Conservation (phyloP, 2,113 vertebrate genomes). For the Rana temporaria region DNA sequence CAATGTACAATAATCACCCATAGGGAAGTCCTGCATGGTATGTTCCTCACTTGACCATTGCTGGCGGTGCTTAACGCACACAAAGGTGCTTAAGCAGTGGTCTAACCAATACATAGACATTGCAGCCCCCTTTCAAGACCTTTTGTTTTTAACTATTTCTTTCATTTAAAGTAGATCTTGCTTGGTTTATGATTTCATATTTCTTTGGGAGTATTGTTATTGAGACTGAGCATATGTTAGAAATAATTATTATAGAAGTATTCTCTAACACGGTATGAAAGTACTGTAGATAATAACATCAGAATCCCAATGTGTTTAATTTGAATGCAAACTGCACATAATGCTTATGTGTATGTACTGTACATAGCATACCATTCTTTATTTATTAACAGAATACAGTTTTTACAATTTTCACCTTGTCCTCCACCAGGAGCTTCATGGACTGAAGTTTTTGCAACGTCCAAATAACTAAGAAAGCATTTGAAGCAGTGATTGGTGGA, state of each 20-base stretch:
- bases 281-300: not conserved
- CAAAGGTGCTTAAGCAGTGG: not conserved
- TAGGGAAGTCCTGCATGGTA: too few relatives aligned
- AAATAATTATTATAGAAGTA: conserved; percentile 1
- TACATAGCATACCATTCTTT: conserved; percentile 62
- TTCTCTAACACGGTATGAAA: not conserved
- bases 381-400: conserved; percentile 69
- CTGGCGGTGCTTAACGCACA: too few relatives aligned
- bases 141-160: too few relatives aligned
- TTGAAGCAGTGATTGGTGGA: conserved; percentile 76
- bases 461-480: not conserved
- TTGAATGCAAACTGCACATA: conserved; percentile 71
- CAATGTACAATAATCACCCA: too few relatives aligned
- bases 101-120: too few relatives aligned
- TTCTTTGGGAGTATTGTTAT: conserved; percentile 61
- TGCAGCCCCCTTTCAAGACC: too few relatives aligned
- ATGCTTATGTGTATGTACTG: conserved; percentile 66
- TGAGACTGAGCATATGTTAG: conserved; percentile 4
- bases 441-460: not conserved
- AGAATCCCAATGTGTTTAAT: conserved; percentile 73
- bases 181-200: conserved; percentile 50
- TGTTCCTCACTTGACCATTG: too few relatives aligned
- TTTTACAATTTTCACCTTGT: not conserved
- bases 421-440: conserved; percentile 77
- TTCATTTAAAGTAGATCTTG: not conserved